phyloP scores from a whole-genome alignment of 2,797 vertebrate genomes.

The Megaceryle alcyon region DNA sequence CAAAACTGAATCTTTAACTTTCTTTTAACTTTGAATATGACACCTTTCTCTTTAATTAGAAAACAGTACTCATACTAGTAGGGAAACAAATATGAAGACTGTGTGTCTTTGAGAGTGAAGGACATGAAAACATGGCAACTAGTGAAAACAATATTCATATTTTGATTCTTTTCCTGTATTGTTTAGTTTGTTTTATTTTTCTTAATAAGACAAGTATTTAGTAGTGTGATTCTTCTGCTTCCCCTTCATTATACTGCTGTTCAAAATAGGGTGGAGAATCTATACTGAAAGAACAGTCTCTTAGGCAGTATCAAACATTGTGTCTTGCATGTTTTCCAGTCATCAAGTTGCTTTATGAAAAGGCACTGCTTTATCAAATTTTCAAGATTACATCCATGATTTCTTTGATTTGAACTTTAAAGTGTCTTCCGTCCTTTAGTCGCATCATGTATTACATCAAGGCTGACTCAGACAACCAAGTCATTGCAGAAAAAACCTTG shows the following conservation, averaged over 20 bases:
- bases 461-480: not conserved
- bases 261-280: not conserved
- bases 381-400: not conserved
- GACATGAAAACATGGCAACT: not conserved
- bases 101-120: not conserved
- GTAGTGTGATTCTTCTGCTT: not conserved
- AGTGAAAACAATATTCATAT: not conserved
- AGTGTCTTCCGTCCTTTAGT: not conserved
- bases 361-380: not conserved
- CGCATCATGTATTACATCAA: not conserved
- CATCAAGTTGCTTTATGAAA: not conserved
- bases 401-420: conserved; percentile 6
- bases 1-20: fast-evolving
- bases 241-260: not conserved
- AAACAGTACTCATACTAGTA: not conserved
- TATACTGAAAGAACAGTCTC: not conserved
- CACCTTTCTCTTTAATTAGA: not conserved
- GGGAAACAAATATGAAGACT: not conserved
- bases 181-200: not conserved
- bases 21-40: not conserved
- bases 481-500: not conserved
- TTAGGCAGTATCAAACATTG: not conserved
- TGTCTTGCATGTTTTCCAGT: not conserved
- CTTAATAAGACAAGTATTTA: not conserved
- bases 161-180: not conserved